A percentile compares a stretch with the other conserved stretches of the same genome.
These are phyloP conservation scores for Drosophila littoralis DNA, from an alignment of 1,140 invertebrate species.

Conservation along the genomic window DNA sequence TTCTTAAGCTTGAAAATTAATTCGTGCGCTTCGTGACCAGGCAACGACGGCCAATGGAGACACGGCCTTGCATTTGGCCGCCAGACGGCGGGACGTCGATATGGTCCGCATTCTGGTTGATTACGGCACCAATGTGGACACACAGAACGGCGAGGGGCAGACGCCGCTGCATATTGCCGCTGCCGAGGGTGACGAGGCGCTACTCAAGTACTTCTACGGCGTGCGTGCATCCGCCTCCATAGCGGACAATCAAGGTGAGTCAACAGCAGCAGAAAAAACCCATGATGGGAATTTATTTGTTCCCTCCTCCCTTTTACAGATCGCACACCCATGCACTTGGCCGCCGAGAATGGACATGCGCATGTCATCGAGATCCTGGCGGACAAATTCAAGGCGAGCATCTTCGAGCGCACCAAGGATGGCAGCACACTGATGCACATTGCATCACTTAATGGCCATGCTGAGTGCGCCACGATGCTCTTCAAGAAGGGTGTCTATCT, in stretches of 20 bases:
- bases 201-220: conserved; percentile 98
- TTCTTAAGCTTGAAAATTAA: neutral
- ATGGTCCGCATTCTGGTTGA: conserved; percentile 96
- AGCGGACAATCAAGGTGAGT: conserved; percentile 93
- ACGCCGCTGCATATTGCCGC: conserved; percentile 97
- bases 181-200: conserved; percentile 96
- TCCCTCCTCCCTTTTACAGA: conserved; percentile 86
- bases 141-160: conserved; percentile 95
- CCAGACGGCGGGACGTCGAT: conserved; percentile 94
- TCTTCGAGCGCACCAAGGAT: conserved; percentile 97
- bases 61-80: conserved; percentile 95
- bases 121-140: conserved; percentile 95
- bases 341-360: conserved; percentile 98
- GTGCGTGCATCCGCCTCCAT: conserved; percentile 97
- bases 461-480: conserved; percentile 99
- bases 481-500: conserved; percentile 99
- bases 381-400: conserved; percentile 98
- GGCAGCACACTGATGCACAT: conserved; percentile 99
- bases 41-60: conserved; percentile 91
- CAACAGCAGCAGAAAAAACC: neutral
- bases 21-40: conserved; percentile 68
- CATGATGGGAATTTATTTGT: neutral
- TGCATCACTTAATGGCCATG: conserved; percentile 97
- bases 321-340: conserved; percentile 97
- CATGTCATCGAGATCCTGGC: conserved; percentile 97